Percentiles rank a stretch among this genome's conserved stretches.
Evolutionary conservation across 2,797 vertebrate genomes (phyloP).

Genomic region (Kryptopterus vitreolus): DNA sequence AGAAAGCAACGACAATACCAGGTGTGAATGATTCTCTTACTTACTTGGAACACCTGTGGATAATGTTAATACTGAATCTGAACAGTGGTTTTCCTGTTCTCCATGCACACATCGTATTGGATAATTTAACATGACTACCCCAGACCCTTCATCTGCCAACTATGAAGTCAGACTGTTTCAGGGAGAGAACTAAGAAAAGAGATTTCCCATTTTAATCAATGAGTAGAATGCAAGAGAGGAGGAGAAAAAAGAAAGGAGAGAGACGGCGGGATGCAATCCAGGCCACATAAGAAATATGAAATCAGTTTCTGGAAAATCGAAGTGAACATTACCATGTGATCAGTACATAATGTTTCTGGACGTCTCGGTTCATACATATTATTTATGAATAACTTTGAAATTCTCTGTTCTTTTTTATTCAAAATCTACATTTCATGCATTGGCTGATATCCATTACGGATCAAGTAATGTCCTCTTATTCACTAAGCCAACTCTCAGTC

Average conservation of each 20-base stretch:
- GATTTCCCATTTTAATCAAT: constrained; percentile 27
- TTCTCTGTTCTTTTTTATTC: not conserved
- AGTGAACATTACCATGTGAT: not conserved
- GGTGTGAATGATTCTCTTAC: not conserved
- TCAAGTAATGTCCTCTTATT: not conserved
- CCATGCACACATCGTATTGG: constrained; percentile 57
- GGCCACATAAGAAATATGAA: not conserved
- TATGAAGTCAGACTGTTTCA: constrained; percentile 59
- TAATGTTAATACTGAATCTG: constrained; percentile 4
- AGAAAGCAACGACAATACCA: not conserved
- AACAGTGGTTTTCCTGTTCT: constrained; percentile 32
- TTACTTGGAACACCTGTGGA: not conserved
- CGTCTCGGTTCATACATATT: not conserved
- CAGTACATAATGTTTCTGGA: not conserved
- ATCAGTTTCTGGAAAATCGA: not conserved
- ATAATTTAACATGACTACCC: constrained; percentile 64
- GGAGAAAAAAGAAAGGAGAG: not conserved
- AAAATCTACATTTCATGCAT: not conserved
- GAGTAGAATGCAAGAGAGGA: not conserved
- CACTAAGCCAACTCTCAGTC: not conserved
- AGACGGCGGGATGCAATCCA: not conserved
- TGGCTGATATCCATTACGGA: not conserved
- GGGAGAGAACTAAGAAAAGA: constrained; percentile 26
- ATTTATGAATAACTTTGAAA: not conserved
- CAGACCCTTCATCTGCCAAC: constrained; percentile 51